Evolutionary conservation across 2,113 vertebrate genomes (phyloP), one percentile per base, ranked within the genome.

Genomic region (Cygnus buccinator): DNA sequence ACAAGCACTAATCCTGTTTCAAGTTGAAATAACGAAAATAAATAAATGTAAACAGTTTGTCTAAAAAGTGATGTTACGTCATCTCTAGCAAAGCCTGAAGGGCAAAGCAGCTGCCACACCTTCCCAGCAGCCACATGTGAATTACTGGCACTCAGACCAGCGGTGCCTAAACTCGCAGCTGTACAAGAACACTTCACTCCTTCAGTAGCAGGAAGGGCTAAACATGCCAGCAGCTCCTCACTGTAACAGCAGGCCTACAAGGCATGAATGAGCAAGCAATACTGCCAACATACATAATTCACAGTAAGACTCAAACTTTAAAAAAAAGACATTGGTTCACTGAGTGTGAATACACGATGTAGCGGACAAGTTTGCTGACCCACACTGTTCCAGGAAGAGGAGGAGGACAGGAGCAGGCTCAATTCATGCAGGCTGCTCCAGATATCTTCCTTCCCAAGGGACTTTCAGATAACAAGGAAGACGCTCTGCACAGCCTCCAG

Each of bases 231-330:
- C n/a, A 76, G 44, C 18, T 11, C 58, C 37, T 43, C 79, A 37
- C 52, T 58, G 26, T 44, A 68, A 63, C 0, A 39, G n/a, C 54
- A 68, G 31, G 19, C 48, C 22, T n/a, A 26, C 13, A 31, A 31
- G 26, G 33, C 48, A 55, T 0, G 2, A 54, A 50, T 0, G 2
- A 58, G 48, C 68, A 68, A 67, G 43, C 6, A 22, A 26, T 75
- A 39, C 28, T 59, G 54, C 41, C 26, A 57, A 54, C 0, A 5
- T 4, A 63, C 0, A 2, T 7, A 25, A 25, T 0, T 11, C 39
- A 46, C 28, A 68, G 23, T 2, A 84, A 44, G n/a, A 78, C 54
- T 37, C 0, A 0, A 14, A 57, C 50, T 50, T 59, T 3, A 3
- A 50, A 68, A 74, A 55, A 68, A 74, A 57, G 10, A 7, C 23